Conservation (phyloP, 2,797 vertebrate species). For the Sus cebifrons region DNA sequence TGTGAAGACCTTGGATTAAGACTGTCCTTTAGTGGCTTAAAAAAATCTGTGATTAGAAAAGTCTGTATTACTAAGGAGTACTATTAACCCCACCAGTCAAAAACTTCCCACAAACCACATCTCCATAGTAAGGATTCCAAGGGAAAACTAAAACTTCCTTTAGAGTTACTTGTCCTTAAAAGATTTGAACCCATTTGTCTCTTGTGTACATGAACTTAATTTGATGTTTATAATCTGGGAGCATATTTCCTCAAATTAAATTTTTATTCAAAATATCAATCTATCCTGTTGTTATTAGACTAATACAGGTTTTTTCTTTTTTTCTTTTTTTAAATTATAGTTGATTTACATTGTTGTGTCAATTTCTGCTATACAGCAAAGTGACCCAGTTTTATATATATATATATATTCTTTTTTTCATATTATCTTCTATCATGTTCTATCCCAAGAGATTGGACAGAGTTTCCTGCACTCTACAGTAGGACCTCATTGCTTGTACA, state of each 20-base stretch:
- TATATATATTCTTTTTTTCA: too few species aligned
- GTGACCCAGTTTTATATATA: too few species aligned
- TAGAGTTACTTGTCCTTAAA: neutral
- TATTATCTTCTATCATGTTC: too few species aligned
- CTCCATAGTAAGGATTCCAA: neutral
- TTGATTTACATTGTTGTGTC: too few species aligned
- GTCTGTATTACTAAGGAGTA: neutral
- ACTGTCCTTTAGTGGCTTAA: neutral
- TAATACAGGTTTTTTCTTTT: too few species aligned
- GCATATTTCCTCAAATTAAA: neutral
- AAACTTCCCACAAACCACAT: neutral
- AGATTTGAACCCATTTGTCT: slow-evolving; percentile 6
- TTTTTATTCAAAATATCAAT: slow-evolving; percentile 19
- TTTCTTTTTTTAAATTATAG: too few species aligned
- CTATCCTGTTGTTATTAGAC: neutral
- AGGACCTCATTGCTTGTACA: too few species aligned
- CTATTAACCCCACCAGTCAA: neutral
- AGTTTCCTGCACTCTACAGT: too few species aligned
- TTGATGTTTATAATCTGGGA: neutral
- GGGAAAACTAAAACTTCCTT: neutral
- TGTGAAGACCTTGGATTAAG: neutral
- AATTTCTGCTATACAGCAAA: too few species aligned
- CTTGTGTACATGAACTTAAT: slow-evolving; percentile 2
- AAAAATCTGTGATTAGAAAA: neutral
- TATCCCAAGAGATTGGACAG: too few species aligned